These are phyloP conservation scores for Thaleichthys pacificus DNA, from an alignment of 2,797 vertebrate genomes.

Conservation along the genomic window DNA sequence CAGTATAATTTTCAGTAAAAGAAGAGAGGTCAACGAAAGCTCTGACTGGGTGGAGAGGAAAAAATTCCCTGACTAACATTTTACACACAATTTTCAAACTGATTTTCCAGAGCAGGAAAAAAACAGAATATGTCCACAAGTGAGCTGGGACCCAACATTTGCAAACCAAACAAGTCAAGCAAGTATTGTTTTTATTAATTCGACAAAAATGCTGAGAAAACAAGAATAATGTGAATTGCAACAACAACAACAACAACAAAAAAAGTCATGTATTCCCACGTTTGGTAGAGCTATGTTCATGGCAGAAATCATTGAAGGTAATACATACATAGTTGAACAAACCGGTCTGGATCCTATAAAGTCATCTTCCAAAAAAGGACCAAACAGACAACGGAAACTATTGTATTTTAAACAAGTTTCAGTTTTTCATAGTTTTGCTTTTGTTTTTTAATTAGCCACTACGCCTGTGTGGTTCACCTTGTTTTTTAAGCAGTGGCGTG, in stretches of 20 bases:
- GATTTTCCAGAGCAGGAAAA: conserved; percentile 30
- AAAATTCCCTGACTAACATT: conserved; percentile 60
- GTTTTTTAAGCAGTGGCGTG: conserved; percentile 89
- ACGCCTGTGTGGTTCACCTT: conserved; percentile 99
- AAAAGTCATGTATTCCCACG: conserved; percentile 45
- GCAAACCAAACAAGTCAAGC: conserved; percentile 71
- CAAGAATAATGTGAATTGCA: conserved; percentile 59
- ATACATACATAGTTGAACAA: conserved; percentile 59
- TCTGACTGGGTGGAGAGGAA: conserved; percentile 31
- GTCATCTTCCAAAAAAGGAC: conserved; percentile 36
- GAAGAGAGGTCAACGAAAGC: conserved; percentile 57
- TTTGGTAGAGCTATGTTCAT: conserved; percentile 55
- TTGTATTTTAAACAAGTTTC: conserved; percentile 44
- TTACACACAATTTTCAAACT: conserved; percentile 59
- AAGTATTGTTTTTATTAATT: conserved; percentile 63
- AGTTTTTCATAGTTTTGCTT: conserved; percentile 40
- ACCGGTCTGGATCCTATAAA: conserved; percentile 34
- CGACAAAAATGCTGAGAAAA: conserved; percentile 70
- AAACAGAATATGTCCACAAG: conserved; percentile 44
- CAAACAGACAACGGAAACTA: conserved; percentile 49
- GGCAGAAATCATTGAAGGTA: conserved; percentile 38
- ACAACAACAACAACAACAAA: conserved; percentile 34
- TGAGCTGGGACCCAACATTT: conserved; percentile 59
- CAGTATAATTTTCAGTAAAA: conserved; percentile 70
- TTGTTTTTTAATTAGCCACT: conserved; percentile 90